Evolutionary conservation across 2,113 vertebrate species (phyloP).

Genomic region (Psophia crepitans): DNA sequence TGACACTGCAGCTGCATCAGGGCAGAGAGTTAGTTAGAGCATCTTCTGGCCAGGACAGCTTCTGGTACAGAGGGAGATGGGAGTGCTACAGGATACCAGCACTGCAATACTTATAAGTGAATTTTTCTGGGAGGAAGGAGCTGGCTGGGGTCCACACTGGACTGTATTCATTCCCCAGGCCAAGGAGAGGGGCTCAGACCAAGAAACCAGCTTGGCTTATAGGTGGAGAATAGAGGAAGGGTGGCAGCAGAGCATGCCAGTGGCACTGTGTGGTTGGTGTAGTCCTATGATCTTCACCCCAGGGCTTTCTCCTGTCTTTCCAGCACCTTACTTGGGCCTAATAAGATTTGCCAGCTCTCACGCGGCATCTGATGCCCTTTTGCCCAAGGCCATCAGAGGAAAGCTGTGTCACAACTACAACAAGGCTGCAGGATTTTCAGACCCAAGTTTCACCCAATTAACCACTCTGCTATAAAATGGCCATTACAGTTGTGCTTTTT

Average conservation of each 20-base stretch:
- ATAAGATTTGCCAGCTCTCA: background rate
- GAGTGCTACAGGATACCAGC: background rate
- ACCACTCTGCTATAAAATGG: background rate
- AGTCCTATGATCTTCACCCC: accelerated
- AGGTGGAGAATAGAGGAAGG: background rate
- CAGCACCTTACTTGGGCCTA: background rate
- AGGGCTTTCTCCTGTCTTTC: background rate
- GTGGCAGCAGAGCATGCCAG: background rate
- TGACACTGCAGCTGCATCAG: background rate
- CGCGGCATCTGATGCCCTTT: background rate
- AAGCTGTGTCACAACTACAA: background rate
- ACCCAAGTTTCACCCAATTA: background rate
- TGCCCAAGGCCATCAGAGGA: background rate
- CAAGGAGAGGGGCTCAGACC: background rate
- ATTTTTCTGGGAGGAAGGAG: background rate
- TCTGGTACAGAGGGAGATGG: background rate
- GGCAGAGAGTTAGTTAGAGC: background rate
- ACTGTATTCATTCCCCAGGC: background rate
- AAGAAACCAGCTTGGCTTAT: background rate
- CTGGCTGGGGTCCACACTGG: background rate
- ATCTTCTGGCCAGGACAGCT: background rate
- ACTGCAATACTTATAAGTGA: accelerated
- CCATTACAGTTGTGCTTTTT: background rate
- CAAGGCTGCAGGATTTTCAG: background rate
- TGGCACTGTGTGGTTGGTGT: background rate